Evolutionary conservation across 2,888 invertebrate genomes (phyloP), one percentile per base, ranked within the genome.

Genomic region (Xanthostigma xanthostigma): DNA sequence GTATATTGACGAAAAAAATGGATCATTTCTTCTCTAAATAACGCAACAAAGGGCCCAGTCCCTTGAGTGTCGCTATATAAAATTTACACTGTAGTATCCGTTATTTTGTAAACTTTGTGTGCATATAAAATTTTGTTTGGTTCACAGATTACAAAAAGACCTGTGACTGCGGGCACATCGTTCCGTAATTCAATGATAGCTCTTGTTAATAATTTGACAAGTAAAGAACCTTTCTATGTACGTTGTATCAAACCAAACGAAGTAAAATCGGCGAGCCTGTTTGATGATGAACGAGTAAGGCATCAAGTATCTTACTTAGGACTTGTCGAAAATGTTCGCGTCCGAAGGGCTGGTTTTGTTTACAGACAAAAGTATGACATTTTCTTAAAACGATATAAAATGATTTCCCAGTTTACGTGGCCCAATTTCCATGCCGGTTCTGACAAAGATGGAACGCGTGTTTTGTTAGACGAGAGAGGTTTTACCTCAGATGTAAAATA

Each of bases 181-280:
- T 97, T 97, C 76, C 92, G 94, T 66, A 88, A 81, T 64, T 96
- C 95, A 1, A 97, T 97, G 90, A 70, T 85, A 27, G 81, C 89
- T 41, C 74, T 97, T 49, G 93, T 94, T 38, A 73, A 83, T 48
- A 95, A 92, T 40, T 71, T 97, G 55, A 79, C 84, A 41, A 85
- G 81, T 65, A 97, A 95, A 72, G 93, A 93, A 64, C 95, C 95
- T 0, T 93, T 91, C 72, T 97, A 97, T 71, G 90, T 97, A 54
- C 81, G 97, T 50, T 97, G 97, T 66, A 84, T 97, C 61, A 97
- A 97, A 62, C 97, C 97, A 33, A 97, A 96, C 68, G 92, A 95
- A 59, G 76, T 87, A 46, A 97, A 97, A 71, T 84, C 90, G 37
- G 81, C 94, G 0, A 75, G 77, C 38, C 72, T 80, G 39, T 94